phyloP scores from a whole-genome alignment of 2,797 vertebrate genomes.

The Synaphobranchus kaupii region DNA sequence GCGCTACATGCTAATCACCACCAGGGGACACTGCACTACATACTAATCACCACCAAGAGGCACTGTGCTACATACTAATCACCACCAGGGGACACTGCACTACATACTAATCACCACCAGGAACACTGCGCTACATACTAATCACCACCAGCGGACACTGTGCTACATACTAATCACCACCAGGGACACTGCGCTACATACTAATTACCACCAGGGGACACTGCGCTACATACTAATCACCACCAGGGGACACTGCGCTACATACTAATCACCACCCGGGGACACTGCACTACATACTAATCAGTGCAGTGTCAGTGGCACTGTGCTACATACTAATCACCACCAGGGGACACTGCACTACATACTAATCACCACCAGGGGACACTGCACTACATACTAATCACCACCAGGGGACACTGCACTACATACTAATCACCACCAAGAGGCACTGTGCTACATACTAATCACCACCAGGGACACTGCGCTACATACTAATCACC shows the following conservation, averaged over 20 bases:
- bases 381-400: not conserved
- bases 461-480: too few relatives aligned
- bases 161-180: not conserved
- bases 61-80: not conserved
- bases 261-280: constrained; percentile 26
- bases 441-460: too few relatives aligned
- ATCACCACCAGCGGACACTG: not conserved
- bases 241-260: not conserved
- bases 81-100: too few relatives aligned
- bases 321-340: not conserved
- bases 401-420: not conserved
- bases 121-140: not conserved
- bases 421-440: too few relatives aligned
- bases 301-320: not conserved
- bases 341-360: not conserved
- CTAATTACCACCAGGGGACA: not conserved
- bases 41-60: not conserved
- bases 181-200: not conserved
- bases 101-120: too few relatives aligned
- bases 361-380: not conserved
- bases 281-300: not conserved
- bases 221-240: not conserved
- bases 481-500: too few relatives aligned
- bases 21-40: not conserved
- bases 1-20: too few relatives aligned